Conservation (phyloP, 2,888 invertebrate genomes). For the Drosophila atroscutellata region DNA sequence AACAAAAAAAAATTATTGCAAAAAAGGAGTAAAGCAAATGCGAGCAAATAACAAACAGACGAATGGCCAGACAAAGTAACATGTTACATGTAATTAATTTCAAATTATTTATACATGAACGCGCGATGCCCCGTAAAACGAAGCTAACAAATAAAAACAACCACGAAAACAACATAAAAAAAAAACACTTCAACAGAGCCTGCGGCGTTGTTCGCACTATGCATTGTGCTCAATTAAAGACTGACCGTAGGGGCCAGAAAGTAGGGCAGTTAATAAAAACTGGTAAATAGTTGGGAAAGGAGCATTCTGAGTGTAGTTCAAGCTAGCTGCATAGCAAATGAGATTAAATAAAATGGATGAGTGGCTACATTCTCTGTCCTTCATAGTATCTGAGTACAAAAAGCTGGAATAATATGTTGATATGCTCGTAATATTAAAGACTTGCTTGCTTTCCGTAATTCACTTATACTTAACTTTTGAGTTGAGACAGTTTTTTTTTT, state of each 20-base stretch:
- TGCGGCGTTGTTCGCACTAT: constrained; percentile 56
- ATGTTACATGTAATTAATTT: constrained; percentile 80
- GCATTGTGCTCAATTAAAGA: constrained; percentile 55
- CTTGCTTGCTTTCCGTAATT: neutral
- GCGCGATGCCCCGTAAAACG: constrained; percentile 53
- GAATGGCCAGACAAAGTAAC: constrained; percentile 59
- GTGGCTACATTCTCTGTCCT: neutral
- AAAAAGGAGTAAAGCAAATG: constrained; percentile 17
- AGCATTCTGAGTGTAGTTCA: neutral
- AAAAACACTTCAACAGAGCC: constrained; percentile 43
- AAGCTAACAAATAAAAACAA: constrained; percentile 44
- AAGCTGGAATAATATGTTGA: neutral
- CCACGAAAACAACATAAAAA: constrained; percentile 9
- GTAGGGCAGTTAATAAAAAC: constrained; percentile 43
- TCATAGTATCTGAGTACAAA: neutral
- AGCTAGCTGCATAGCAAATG: neutral
- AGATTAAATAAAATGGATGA: neutral
- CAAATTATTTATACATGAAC: constrained; percentile 80
- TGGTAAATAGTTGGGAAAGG: constrained; percentile 11
- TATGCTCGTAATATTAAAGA: neutral
- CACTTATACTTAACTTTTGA: neutral
- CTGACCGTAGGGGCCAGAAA: constrained; percentile 22
- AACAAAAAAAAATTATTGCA: constrained; percentile 10
- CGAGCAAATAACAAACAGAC: constrained; percentile 43
- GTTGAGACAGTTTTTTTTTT: neutral